phyloP scores from a whole-genome alignment of 1,140 invertebrate species.

The Hypothenemus hampei region DNA sequence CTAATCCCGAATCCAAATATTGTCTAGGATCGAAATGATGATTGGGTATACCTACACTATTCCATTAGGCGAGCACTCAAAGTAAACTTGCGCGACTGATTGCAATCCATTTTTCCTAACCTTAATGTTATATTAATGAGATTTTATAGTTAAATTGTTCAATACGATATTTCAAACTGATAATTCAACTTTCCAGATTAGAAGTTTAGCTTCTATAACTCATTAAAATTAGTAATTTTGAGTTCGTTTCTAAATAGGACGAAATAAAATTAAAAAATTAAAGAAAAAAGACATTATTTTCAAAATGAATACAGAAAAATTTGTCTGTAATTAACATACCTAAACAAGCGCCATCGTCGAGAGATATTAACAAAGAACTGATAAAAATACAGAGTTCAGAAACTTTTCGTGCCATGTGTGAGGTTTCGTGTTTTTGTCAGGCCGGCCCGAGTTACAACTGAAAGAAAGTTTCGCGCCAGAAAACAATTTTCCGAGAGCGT shows the following conservation, averaged over 20 bases:
- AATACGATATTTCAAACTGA: no score
- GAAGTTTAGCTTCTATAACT: neutral
- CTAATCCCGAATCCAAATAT: neutral
- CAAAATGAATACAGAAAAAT: neutral
- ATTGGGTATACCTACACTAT: conserved; percentile 1
- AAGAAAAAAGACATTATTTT: neutral
- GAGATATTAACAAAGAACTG: no score
- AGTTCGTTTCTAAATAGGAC: neutral
- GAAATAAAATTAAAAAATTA: neutral
- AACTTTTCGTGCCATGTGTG: no score
- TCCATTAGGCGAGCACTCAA: conserved; percentile 2
- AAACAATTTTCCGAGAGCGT: no score
- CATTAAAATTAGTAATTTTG: neutral
- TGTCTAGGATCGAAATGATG: neutral
- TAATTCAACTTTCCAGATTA: no score
- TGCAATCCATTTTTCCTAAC: neutral
- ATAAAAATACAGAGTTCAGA: no score
- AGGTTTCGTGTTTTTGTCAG: no score
- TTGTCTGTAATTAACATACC: no score
- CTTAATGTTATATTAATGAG: conserved; percentile 4
- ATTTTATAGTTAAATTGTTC: neutral
- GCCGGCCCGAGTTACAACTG: no score
- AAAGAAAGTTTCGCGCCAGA: no score
- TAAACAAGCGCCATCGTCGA: no score
- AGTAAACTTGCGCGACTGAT: neutral